phyloP scores from a whole-genome alignment of 2,888 invertebrate species.

The Lasioglossum oenotherae region DNA sequence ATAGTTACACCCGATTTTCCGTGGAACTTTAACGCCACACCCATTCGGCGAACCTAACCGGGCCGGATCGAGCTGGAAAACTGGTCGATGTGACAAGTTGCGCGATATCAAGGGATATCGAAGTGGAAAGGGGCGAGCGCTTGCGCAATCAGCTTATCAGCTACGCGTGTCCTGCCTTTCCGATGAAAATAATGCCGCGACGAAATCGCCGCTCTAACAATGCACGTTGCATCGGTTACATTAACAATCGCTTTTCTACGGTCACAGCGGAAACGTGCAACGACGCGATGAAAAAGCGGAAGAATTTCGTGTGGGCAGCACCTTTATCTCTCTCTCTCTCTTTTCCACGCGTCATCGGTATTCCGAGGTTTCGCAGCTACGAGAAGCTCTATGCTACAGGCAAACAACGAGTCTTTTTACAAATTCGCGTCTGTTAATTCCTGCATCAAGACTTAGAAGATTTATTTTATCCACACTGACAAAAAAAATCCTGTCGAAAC shows the following conservation, averaged over 20 bases:
- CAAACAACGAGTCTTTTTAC: neutral
- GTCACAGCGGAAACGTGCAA: conserved; percentile 39
- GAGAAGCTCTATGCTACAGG: neutral
- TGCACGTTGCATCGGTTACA: conserved; percentile 41
- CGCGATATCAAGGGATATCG: conserved; percentile 46
- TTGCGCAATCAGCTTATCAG: conserved; percentile 57
- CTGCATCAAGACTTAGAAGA: too few species aligned
- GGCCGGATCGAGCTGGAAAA: neutral
- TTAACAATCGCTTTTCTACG: conserved; percentile 33
- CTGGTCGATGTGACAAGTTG: conserved; percentile 65
- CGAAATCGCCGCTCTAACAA: conserved; percentile 11
- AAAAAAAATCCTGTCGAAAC: too few species aligned
- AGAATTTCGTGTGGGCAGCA: conserved; percentile 47
- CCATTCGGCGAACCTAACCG: conserved; percentile 12
- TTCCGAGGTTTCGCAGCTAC: conserved; percentile 31
- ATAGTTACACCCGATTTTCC: conserved; percentile 41
- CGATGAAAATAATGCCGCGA: conserved; percentile 37
- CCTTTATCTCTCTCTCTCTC: neutral
- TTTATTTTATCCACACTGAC: neutral
- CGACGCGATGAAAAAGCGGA: conserved; percentile 22
- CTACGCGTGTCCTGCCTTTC: conserved; percentile 34
- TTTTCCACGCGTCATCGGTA: conserved; percentile 35
- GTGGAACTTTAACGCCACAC: conserved; percentile 29
- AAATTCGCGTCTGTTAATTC: neutral
- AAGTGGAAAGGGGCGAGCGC: conserved; percentile 16